Evolutionary conservation across 2,888 invertebrate species (phyloP).

Genomic region (Napeogenes sylphis): DNA sequence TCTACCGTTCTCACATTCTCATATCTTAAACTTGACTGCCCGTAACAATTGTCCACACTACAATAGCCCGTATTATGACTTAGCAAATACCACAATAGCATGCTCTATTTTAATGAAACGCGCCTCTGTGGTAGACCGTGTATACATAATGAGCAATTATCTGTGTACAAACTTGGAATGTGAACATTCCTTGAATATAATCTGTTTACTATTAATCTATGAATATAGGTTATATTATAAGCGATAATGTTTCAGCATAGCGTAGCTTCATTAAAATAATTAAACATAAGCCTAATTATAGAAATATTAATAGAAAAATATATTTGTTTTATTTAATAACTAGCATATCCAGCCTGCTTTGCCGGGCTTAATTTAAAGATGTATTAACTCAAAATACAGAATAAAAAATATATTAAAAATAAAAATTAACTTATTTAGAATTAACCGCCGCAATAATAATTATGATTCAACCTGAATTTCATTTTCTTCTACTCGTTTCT

Average conservation of each 20-base stretch:
- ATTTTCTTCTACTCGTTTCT: too few species aligned
- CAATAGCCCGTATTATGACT: not conserved
- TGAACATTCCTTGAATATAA: constrained; percentile 18
- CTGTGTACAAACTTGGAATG: constrained; percentile 18
- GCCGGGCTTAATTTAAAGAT: too few species aligned
- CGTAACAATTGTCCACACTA: constrained; percentile 6
- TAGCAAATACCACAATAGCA: constrained; percentile 1
- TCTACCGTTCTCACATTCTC: constrained; percentile 8
- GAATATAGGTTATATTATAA: not conserved
- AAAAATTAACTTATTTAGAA: too few species aligned
- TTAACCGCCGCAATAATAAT: too few species aligned
- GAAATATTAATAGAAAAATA: too few species aligned
- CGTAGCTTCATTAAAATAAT: too few species aligned
- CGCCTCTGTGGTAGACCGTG: not conserved
- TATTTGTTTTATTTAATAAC: too few species aligned
- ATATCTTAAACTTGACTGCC: constrained; percentile 10
- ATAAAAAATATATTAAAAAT: too few species aligned
- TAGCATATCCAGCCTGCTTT: too few species aligned
- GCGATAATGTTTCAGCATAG: not conserved
- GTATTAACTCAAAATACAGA: too few species aligned
- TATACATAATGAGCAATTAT: constrained; percentile 23
- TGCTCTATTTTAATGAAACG: constrained; percentile 4
- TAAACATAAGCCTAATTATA: too few species aligned
- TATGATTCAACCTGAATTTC: too few species aligned
- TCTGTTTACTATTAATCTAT: not conserved